phyloP scores from a whole-genome alignment of 2,888 invertebrate genomes.

The Platycheirus rosarum region DNA sequence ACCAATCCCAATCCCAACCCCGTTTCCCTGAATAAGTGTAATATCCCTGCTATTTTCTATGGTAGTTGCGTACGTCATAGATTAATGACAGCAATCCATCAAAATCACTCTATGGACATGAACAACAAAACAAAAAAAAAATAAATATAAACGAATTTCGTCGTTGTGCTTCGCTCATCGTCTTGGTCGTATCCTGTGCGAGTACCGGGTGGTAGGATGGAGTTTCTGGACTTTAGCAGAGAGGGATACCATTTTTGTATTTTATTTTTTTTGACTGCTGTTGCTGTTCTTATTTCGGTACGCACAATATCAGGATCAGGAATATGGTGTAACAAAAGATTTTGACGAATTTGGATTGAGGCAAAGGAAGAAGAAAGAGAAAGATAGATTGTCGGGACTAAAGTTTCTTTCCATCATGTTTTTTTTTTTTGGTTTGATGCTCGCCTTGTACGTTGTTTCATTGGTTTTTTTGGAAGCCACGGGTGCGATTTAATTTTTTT shows the following conservation, averaged over 20 bases:
- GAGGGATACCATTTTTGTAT: constrained; percentile 64
- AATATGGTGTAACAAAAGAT: constrained; percentile 64
- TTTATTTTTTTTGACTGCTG: constrained; percentile 40
- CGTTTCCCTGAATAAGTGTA: constrained; percentile 71
- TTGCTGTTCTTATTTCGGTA: constrained; percentile 61
- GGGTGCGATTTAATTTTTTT: constrained; percentile 57
- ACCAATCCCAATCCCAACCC: constrained; percentile 70
- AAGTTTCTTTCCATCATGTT: constrained; percentile 45
- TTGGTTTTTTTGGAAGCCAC: constrained; percentile 44
- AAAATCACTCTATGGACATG: constrained; percentile 83
- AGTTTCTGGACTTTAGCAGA: constrained; percentile 36
- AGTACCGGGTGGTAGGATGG: constrained; percentile 60
- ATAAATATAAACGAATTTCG: constrained; percentile 75
- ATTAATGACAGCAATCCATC: constrained; percentile 83
- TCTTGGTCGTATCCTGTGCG: constrained; percentile 71
- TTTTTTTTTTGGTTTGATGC: constrained; percentile 45
- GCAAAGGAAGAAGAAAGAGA: constrained; percentile 14
- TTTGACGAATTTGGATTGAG: constrained; percentile 70
- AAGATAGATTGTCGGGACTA: constrained; percentile 43
- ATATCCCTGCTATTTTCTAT: constrained; percentile 76
- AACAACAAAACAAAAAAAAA: constrained; percentile 66
- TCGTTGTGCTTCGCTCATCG: constrained; percentile 48
- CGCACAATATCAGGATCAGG: constrained; percentile 61
- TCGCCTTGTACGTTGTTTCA: constrained; percentile 60
- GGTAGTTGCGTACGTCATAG: constrained; percentile 83